These are phyloP conservation scores for Drosophila nigricruria DNA, from an alignment of 2,888 invertebrate species.

Conservation along the genomic window DNA sequence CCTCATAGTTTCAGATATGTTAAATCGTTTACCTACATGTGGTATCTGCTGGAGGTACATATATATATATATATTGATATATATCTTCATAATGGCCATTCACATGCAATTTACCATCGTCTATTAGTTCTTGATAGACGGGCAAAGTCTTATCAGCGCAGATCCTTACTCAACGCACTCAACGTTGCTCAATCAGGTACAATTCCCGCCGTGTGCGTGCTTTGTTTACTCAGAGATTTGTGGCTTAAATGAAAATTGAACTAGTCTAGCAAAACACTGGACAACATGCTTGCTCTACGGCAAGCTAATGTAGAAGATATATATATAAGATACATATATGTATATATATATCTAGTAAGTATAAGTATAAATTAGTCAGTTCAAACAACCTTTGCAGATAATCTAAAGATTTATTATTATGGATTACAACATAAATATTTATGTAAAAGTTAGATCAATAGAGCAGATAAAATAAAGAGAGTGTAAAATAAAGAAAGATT, in stretches of 20 bases:
- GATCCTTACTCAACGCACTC: slow-evolving; percentile 25
- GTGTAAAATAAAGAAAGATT: background rate
- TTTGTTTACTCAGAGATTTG: slow-evolving; percentile 49
- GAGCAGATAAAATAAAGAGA: background rate
- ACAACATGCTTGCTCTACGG: slow-evolving; percentile 1
- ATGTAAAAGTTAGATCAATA: background rate
- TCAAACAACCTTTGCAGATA: background rate
- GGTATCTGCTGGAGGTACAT: slow-evolving; percentile 3
- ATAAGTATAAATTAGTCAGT: background rate
- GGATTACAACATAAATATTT: background rate
- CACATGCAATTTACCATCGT: slow-evolving; percentile 70
- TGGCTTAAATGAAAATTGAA: slow-evolving; percentile 25
- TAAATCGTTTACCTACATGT: slow-evolving; percentile 14
- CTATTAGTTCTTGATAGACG: slow-evolving; percentile 64
- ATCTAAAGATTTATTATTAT: background rate
- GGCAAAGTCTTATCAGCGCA: slow-evolving; percentile 57
- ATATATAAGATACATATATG: background rate
- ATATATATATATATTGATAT: background rate
- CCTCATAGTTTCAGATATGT: slow-evolving; percentile 23
- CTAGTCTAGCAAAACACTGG: slow-evolving; percentile 12
- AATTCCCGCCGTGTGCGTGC: slow-evolving; percentile 23
- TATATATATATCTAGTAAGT: background rate
- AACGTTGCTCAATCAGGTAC: slow-evolving; percentile 49
- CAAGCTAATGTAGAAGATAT: background rate
- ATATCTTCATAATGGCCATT: slow-evolving; percentile 32